A percentile compares a stretch with the other conserved stretches of the same genome.
Evolutionary conservation across 1,140 invertebrate genomes (phyloP).

Genomic region (Aphelinus atriplicis): DNA sequence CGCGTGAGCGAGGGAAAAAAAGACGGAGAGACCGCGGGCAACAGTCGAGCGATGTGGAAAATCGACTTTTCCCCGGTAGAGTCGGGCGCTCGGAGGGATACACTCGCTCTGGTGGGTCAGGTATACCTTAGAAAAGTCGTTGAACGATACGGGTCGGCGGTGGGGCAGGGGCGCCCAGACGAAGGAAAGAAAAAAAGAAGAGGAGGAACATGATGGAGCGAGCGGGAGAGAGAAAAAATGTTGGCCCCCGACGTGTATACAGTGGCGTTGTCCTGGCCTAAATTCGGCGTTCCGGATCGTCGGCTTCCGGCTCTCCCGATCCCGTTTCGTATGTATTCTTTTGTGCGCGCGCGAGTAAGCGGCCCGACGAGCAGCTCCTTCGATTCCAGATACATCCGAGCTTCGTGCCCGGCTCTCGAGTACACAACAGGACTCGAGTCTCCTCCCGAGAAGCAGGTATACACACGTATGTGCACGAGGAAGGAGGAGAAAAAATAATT

Average conservation of each 20-base stretch:
- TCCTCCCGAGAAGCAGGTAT: no score
- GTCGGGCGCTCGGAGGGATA: not conserved
- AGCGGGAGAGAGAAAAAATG: not conserved
- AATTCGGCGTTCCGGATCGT: slow-evolving; percentile 20
- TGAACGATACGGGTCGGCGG: slow-evolving; percentile 51
- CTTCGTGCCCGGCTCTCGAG: no score
- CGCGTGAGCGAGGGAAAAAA: not conserved
- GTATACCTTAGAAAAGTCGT: slow-evolving; percentile 53
- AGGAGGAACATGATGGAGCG: not conserved
- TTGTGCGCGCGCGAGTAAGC: no score
- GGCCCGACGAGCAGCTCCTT: not conserved
- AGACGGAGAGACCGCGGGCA: slow-evolving; percentile 3
- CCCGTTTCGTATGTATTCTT: not conserved
- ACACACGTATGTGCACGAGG: no score
- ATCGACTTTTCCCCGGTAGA: slow-evolving; percentile 21
- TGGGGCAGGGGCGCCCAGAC: not conserved
- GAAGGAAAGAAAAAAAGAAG: slow-evolving; percentile 1
- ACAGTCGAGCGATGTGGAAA: slow-evolving; percentile 15
- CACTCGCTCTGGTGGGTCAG: slow-evolving; percentile 37
- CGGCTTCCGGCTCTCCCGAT: slow-evolving; percentile 9
- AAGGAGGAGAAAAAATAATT: no score
- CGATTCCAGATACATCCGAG: not conserved
- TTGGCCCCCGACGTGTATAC: not conserved
- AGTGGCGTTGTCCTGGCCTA: not conserved
- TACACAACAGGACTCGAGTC: no score